These are phyloP conservation scores for Ladona fulva DNA, from an alignment of 1,140 invertebrate genomes.

Conservation along the genomic window DNA sequence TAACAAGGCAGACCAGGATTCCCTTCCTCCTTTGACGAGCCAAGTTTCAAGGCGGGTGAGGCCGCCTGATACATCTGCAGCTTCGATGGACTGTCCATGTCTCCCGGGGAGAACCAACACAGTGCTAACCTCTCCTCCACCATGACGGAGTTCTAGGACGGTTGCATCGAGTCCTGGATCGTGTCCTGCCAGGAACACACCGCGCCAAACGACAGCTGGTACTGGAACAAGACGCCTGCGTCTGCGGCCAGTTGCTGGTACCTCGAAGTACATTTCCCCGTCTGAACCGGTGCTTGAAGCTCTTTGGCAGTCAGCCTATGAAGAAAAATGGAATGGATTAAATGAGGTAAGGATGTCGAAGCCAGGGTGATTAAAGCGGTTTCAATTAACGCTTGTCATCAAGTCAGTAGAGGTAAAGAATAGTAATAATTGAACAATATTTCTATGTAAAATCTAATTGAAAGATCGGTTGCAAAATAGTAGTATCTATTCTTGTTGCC, in stretches of 20 bases:
- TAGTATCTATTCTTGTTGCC: no score
- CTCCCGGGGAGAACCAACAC: constrained; percentile 69
- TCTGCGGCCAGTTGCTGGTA: constrained; percentile 64
- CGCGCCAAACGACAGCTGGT: constrained; percentile 66
- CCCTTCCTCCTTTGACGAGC: constrained; percentile 14
- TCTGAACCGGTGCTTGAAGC: constrained; percentile 62
- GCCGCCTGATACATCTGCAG: constrained; percentile 24
- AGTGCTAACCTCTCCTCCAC: constrained; percentile 54
- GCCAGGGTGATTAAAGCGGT: no score
- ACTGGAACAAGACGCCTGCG: constrained; percentile 62
- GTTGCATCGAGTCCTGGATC: constrained; percentile 73
- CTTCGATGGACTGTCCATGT: constrained; percentile 33
- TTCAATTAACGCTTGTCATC: no score
- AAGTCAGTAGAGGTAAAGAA: no score
- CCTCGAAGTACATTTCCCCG: constrained; percentile 75
- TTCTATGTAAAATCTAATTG: no score
- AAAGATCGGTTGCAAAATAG: no score
- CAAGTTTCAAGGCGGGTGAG: constrained; percentile 22
- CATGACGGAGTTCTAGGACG: constrained; percentile 43
- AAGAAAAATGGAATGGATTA: constrained; percentile 21
- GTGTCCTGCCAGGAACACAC: constrained; percentile 67
- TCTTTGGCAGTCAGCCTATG: constrained; percentile 61
- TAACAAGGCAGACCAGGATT: neutral
- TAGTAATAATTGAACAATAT: no score
- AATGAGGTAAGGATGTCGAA: neutral